phyloP scores from a whole-genome alignment of 2,888 invertebrate genomes.

The Geophilus truncorum region DNA sequence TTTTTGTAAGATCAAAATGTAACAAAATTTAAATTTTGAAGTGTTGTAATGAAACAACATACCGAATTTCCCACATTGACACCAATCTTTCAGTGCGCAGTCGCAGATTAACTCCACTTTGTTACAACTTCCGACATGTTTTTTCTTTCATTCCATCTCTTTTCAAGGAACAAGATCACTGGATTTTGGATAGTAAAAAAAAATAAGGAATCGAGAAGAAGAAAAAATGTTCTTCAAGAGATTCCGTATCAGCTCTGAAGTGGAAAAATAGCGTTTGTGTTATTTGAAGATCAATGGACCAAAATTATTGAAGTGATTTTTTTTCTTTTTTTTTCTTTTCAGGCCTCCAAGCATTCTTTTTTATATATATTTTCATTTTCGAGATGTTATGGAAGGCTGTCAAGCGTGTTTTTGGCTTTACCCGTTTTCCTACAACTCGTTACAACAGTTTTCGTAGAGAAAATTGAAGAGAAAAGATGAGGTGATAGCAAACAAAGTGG shows the following conservation, averaged over 20 bases:
- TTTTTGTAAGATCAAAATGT: too few relatives aligned
- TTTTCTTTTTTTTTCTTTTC: background rate
- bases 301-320: conserved; percentile 20
- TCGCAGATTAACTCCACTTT: conserved; percentile 8
- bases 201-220: background rate
- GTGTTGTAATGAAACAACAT: too few relatives aligned
- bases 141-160: background rate
- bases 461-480: conserved; percentile 14
- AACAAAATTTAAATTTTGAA: too few relatives aligned
- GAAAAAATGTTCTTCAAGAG: background rate
- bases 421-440: background rate
- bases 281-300: conserved; percentile 15
- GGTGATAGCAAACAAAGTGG: background rate
- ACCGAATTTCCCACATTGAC: too few relatives aligned
- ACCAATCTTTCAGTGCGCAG: background rate
- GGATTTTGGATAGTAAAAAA: background rate
- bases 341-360: background rate
- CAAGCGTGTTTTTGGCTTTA: conserved; percentile 9
- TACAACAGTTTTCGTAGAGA: background rate
- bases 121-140: background rate
- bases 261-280: conserved; percentile 20
- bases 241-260: background rate
- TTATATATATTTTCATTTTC: background rate
- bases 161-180: background rate
- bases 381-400: conserved; percentile 6